Percentiles rank a stretch among this genome's conserved stretches.
Evolutionary conservation across 1,140 invertebrate species (phyloP).

Genomic region (Drosophila tropicalis): DNA sequence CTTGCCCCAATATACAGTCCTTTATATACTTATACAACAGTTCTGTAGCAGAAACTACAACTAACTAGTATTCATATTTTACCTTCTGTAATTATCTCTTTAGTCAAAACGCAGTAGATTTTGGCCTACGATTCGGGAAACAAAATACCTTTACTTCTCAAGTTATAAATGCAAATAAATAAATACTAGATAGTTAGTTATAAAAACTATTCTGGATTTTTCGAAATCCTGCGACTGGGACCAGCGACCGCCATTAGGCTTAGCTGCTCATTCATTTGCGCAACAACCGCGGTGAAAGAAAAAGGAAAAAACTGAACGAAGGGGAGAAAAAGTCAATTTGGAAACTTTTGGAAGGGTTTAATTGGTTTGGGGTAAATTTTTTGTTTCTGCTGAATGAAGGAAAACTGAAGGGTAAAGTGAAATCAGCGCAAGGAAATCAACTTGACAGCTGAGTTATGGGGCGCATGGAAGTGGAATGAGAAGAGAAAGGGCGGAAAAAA

Average conservation of each 20-base stretch:
- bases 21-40: too few relatives aligned
- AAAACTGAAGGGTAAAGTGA: conserved; percentile 3
- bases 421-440: conserved; percentile 35
- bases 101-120: too few relatives aligned
- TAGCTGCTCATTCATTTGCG: neutral
- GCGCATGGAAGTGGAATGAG: neutral
- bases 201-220: neutral
- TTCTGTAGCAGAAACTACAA: too few relatives aligned
- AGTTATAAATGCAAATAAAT: too few relatives aligned
- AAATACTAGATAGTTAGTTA: too few relatives aligned
- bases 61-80: too few relatives aligned
- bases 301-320: neutral
- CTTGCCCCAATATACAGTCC: too few relatives aligned
- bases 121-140: too few relatives aligned
- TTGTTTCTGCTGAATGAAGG: conserved; percentile 24
- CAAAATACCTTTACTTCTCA: too few relatives aligned
- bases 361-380: conserved; percentile 36
- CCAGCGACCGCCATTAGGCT: conserved; percentile 4
- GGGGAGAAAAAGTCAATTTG: conserved; percentile 47
- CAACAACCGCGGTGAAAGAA: neutral
- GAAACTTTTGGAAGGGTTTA: conserved; percentile 42
- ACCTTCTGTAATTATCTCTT: too few relatives aligned
- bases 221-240: neutral
- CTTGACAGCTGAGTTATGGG: conserved; percentile 21
- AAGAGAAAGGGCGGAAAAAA: neutral